Evolutionary conservation across 2,797 vertebrate species (phyloP).

Genomic region (Poeciliopsis turneri): DNA sequence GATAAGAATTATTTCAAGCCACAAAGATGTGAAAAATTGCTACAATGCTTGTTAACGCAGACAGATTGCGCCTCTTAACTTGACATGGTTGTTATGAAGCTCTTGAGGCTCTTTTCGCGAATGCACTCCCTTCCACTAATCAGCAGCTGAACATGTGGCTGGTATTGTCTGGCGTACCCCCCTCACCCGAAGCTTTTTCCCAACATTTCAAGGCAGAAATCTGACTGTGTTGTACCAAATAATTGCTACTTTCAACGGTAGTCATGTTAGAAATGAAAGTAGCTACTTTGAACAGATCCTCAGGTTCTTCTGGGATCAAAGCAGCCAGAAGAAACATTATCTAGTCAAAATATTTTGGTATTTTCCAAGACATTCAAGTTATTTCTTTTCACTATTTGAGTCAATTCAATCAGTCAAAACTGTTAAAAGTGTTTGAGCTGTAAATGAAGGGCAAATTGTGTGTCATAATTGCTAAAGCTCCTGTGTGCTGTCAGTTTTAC

Average conservation of each 20-base stretch:
- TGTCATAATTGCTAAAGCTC: background rate
- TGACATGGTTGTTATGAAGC: constrained; percentile 34
- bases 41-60: constrained; percentile 47
- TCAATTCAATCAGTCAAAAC: background rate
- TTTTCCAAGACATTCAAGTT: background rate
- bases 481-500: background rate
- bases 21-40: constrained; percentile 35
- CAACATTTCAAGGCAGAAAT: background rate
- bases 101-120: background rate
- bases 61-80: constrained; percentile 57
- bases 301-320: background rate
- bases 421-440: background rate
- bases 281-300: background rate
- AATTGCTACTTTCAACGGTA: background rate
- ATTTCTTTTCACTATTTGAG: background rate
- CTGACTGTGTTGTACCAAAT: background rate
- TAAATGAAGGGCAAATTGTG: background rate
- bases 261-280: background rate
- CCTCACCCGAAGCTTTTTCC: background rate
- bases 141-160: background rate
- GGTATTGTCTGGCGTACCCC: background rate
- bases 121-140: background rate
- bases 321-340: background rate
- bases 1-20: constrained; percentile 55
- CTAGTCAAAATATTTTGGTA: background rate